phyloP scores from a whole-genome alignment of 2,113 vertebrate species.

The Gobiocypris rarus region DNA sequence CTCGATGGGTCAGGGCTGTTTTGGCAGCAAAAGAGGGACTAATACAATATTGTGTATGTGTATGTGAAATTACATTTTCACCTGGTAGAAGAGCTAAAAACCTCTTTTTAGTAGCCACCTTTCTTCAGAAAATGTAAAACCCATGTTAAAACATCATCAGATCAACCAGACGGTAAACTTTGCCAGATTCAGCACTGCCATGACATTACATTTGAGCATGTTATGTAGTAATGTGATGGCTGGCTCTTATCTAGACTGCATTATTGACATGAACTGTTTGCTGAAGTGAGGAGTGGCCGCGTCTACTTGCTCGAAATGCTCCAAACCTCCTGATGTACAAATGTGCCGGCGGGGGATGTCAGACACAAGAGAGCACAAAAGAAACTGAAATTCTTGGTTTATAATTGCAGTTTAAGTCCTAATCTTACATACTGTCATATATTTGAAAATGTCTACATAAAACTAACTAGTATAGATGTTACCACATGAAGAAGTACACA shows the following conservation, averaged over 20 bases:
- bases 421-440: background rate
- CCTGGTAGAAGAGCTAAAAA: too few relatives aligned
- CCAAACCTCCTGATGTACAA: background rate
- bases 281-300: background rate
- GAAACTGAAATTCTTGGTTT: background rate
- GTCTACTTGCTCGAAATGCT: background rate
- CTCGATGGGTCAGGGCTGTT: too few relatives aligned
- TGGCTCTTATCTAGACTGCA: slow-evolving; percentile 1
- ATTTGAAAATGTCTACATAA: background rate
- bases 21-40: too few relatives aligned
- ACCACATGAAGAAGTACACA: background rate
- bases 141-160: background rate
- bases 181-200: background rate
- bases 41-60: too few relatives aligned
- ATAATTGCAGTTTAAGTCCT: background rate
- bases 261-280: slow-evolving; percentile 11
- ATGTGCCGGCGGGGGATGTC: background rate
- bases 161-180: background rate
- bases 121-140: background rate
- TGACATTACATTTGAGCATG: background rate
- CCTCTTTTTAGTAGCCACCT: background rate
- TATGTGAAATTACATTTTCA: background rate
- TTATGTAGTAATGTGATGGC: background rate
- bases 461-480: background rate
- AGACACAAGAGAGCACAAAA: background rate